phyloP scores from a whole-genome alignment of 37 sponge, comb jelly and placozoan genomes.

The Haliclona indistincta region DNA sequence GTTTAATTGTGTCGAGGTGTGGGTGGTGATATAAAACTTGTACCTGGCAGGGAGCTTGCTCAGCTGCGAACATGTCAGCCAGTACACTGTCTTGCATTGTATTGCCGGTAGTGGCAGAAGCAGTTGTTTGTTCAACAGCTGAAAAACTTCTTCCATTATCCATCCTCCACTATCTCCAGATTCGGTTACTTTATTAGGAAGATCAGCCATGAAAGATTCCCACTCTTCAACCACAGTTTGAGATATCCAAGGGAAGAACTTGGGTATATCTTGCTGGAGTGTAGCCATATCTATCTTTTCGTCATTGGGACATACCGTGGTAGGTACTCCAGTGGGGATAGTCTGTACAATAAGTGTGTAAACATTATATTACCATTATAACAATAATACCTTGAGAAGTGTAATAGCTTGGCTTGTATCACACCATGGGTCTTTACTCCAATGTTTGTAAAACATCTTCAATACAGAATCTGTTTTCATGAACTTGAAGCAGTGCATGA shows the following conservation, averaged over 20 bases:
- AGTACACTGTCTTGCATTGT: no score
- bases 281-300: not conserved
- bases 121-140: no score
- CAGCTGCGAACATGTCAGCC: no score
- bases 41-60: no score
- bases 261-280: not conserved
- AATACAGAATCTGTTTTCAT: not conserved
- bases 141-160: no score
- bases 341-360: not conserved
- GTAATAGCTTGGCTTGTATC: not conserved
- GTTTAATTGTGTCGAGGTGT: no score
- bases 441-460: constrained; percentile 34
- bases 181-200: no score
- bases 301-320: not conserved
- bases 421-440: constrained; percentile 28
- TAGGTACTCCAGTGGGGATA: not conserved
- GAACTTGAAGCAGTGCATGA: constrained; percentile 34
- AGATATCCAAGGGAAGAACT: not conserved
- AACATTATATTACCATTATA: not conserved
- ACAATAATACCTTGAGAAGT: not conserved
- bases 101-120: no score
- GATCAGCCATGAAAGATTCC: not conserved
- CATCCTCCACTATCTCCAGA: no score
- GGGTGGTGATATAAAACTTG: no score
- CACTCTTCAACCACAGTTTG: not conserved